Evolutionary conservation across 2,888 invertebrate species (phyloP), one percentile per base, ranked within the genome.

Genomic region (Phyllotreta striolata): DNA sequence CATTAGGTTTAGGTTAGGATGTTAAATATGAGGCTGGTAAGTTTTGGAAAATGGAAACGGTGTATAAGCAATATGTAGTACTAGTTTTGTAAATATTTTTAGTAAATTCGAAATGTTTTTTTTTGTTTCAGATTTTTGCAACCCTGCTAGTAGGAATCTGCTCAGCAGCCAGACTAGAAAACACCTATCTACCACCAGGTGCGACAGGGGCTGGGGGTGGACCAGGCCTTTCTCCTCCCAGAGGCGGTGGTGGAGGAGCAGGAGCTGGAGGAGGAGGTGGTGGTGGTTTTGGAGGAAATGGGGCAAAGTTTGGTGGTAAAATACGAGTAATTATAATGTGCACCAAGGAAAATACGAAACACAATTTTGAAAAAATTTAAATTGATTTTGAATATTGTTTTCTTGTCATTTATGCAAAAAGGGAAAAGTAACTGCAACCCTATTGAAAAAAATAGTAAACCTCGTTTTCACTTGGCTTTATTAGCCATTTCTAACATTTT

Each of bases 171-270:
- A 83, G 83, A 62, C 77, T 87, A 70, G 86, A 86, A 66, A 87
- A 85, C 75, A 85, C 84, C 62, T 87, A 87, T 71, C 76, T 87
- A 65, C 87, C 87, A 6, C 87, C 86, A 24, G 82, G 83, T 69
- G 86, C 82, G 24, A 74, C 81, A 34, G 75, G 77, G 14, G 77
- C 83, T 38, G 83, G 83, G n/a, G 83, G 83, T 52, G 82, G 84
- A 40, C 80, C 80, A 54, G 83, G 81, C 35, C 73, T 82, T 66
- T 73, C 75, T 55, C 75, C 81, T 69, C 84, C 83, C 5, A 71
- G 76, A 39, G 73, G 73, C 10, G 72, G 72, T 38, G 74, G 73
- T 24, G 70, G 70, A 7, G 71, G 69, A 3, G 71, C 73, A 8
- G 72, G 72, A 24, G 72, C 72, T 8, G 73, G 71, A 7, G 72